Evolutionary conservation across 2,888 invertebrate genomes (phyloP).

Genomic region (Leptura quadrifasciata): DNA sequence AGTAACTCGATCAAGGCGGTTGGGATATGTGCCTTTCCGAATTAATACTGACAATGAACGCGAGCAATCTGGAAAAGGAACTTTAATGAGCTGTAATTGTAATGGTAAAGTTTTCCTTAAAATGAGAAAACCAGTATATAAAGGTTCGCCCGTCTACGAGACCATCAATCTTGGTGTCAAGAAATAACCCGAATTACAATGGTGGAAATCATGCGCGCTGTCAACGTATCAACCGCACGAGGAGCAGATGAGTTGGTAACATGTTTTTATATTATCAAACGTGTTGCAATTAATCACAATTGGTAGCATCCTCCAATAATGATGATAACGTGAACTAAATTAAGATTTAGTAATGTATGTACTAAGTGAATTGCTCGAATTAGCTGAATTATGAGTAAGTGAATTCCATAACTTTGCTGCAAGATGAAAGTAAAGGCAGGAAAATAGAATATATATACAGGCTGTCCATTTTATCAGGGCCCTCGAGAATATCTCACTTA

Average conservation of each 20-base stretch:
- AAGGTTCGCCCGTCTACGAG: background rate
- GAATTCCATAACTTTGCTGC: no score
- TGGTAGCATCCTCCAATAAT: background rate
- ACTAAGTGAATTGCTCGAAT: no score
- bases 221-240: background rate
- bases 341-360: no score
- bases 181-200: background rate
- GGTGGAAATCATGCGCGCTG: background rate
- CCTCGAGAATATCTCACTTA: no score
- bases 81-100: slow-evolving; percentile 7
- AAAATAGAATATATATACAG: no score
- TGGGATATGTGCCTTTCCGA: background rate
- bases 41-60: slow-evolving; percentile 1
- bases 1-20: background rate
- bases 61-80: background rate
- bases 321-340: no score
- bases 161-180: background rate
- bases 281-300: slow-evolving; percentile 6
- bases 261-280: background rate
- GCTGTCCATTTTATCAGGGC: no score
- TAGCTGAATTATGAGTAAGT: no score
- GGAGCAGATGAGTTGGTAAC: background rate
- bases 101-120: background rate
- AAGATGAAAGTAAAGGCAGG: no score
- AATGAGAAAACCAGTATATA: background rate